phyloP scores from a whole-genome alignment of 2,888 invertebrate genomes.

The Ptychoptera contaminata region DNA sequence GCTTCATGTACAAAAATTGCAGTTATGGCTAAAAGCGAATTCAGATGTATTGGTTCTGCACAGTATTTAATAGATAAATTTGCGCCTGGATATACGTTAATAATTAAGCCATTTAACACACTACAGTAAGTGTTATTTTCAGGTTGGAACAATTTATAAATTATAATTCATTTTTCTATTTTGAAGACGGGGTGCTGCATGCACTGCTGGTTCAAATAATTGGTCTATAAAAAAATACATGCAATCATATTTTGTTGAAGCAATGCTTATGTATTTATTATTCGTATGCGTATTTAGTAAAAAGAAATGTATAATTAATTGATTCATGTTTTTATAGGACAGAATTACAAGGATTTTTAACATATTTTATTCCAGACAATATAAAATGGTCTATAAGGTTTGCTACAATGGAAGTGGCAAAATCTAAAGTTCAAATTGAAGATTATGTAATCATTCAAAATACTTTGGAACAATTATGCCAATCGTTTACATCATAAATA shows the following conservation, averaged over 20 bases:
- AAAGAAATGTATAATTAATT: not conserved
- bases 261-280: too few species aligned
- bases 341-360: constrained; percentile 46
- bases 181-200: too few species aligned
- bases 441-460: constrained; percentile 66
- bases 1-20: constrained; percentile 64
- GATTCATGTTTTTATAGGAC: constrained; percentile 34
- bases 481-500: too few species aligned
- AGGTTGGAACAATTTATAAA: not conserved
- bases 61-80: constrained; percentile 65
- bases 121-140: not conserved
- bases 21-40: constrained; percentile 67
- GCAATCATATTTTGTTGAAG: too few species aligned
- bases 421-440: constrained; percentile 41
- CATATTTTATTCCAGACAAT: constrained; percentile 38
- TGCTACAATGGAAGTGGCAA: constrained; percentile 46
- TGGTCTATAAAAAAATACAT: too few species aligned
- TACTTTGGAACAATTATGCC: too few species aligned
- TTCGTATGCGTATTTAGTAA: not conserved
- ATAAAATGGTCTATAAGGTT: constrained; percentile 49
- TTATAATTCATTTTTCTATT: too few species aligned
- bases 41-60: constrained; percentile 57
- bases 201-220: too few species aligned
- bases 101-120: constrained; percentile 9
- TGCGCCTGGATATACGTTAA: constrained; percentile 28